Conservation (phyloP, 2,888 invertebrate genomes). For the Drosophila subsilvestris region DNA sequence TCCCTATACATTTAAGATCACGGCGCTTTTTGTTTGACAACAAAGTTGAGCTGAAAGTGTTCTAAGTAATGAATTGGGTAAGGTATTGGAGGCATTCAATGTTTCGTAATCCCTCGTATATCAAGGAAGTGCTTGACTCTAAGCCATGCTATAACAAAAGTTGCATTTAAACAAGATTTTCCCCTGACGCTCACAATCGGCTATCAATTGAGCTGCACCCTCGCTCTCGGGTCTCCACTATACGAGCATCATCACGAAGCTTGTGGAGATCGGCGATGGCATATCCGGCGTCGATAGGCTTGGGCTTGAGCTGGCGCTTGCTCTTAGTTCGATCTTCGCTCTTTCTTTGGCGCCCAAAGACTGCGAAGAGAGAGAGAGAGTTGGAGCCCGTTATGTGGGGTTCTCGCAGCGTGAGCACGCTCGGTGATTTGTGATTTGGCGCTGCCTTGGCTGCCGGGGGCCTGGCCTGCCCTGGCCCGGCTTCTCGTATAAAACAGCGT, state of each 20-base stretch:
- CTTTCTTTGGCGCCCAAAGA: conserved; percentile 15
- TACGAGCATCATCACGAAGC: background rate
- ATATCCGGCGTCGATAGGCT: conserved; percentile 24
- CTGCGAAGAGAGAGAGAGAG: conserved; percentile 29
- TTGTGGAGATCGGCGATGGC: conserved; percentile 15
- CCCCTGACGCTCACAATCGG: conserved; percentile 2
- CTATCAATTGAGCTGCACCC: conserved; percentile 7
- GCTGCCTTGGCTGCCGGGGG: conserved; percentile 19
- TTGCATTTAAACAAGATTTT: conserved; percentile 10
- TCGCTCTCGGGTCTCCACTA: background rate
- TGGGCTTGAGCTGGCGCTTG: background rate
- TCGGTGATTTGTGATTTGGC: conserved; percentile 35
- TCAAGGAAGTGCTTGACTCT: background rate
- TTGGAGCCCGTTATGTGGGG: conserved; percentile 18
- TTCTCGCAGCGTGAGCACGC: conserved; percentile 29
- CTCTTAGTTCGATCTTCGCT: conserved; percentile 35
- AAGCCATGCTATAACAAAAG: conserved; percentile 6
- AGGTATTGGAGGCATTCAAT: background rate
- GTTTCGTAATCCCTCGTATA: background rate
- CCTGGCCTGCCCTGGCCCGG: too few relatives aligned
- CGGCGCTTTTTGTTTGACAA: background rate
- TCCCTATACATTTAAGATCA: background rate
- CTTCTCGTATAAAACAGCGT: conserved; percentile 72
- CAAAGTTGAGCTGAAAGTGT: background rate
- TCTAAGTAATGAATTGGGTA: background rate